phyloP scores from a whole-genome alignment of 2,888 invertebrate species.

The Cephonodes hylas region DNA sequence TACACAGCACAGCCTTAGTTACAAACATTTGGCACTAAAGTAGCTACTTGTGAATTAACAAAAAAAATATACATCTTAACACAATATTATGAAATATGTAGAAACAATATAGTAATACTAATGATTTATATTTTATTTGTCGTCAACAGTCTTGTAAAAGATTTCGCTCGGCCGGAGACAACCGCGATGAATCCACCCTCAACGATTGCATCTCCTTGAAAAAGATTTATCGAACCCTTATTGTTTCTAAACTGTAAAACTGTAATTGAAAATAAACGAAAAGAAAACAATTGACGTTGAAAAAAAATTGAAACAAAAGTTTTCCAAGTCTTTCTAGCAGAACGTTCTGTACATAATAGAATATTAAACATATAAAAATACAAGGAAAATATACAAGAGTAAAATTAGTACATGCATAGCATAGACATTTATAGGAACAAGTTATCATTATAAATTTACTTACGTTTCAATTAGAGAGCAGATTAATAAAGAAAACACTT shows the following conservation, averaged over 20 bases:
- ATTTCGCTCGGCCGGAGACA: slow-evolving; percentile 1
- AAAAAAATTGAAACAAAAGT: neutral
- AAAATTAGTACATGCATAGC: slow-evolving; percentile 1
- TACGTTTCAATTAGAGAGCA: slow-evolving; percentile 1
- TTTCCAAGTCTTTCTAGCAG: neutral
- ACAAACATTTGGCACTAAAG: slow-evolving; percentile 43
- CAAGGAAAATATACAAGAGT: neutral
- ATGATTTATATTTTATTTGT: slow-evolving; percentile 26
- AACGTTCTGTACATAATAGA: neutral
- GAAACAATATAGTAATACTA: slow-evolving; percentile 21
- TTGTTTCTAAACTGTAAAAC: slow-evolving; percentile 75
- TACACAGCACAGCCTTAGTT: slow-evolving; percentile 43
- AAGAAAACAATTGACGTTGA: neutral
- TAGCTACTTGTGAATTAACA: slow-evolving; percentile 11
- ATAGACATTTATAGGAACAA: neutral
- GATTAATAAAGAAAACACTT: neutral
- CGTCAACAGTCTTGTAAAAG: slow-evolving; percentile 45
- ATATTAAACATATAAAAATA: neutral
- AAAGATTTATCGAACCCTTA: slow-evolving; percentile 74
- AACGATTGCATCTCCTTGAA: slow-evolving; percentile 58
- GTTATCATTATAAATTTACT: neutral
- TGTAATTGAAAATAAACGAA: slow-evolving; percentile 56
- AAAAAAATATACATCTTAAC: slow-evolving; percentile 7
- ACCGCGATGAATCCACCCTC: slow-evolving; percentile 31
- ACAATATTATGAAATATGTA: slow-evolving; percentile 16